Evolutionary conservation across 2,888 invertebrate genomes (phyloP), one percentile per base, ranked within the genome.

Genomic region (Drosophila peninsularis): DNA sequence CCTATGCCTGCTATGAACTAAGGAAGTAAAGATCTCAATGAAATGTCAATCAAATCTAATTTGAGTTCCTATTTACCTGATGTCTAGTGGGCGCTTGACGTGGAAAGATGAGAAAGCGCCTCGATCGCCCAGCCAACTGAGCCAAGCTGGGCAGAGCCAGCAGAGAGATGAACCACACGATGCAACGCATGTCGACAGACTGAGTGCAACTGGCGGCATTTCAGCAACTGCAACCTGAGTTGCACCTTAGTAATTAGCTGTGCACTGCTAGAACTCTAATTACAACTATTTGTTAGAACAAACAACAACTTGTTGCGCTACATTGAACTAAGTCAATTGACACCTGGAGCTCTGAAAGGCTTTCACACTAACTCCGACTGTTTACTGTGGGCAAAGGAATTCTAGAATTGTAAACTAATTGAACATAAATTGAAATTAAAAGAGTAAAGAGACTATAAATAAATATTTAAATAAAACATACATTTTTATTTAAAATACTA

Each of bases 1-100:
- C 91, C 91, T 45, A 91, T 88, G 52, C 91, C 91, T 17, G 80
- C 88, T 75, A 90, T 90, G 21, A 91, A 91, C 91, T 91, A 39
- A 0, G 39, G 55, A 6, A 5, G 11, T 11, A 45, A 4, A 45
- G 2, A 7, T 2, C 4, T 7, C 7, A 10, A 10, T 27, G 5
- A 27, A n/a, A 27, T 10, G 5, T n/a, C 10, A 21, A 7, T 5
- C 5, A 7, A 30, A 2, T 6, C 0, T 14, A 14, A 13, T 6
- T 14, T 3, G 6, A n/a, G 14, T 5, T 14, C 11, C 11, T 6
- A 42, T n/a, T 41, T 66, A 90, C 91, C 82, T 90, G 90, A 81
- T 90, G 79, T 42, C 90, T 78, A 2, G 91, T 90, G 1, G 91
- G 91, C 17, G 91, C 79, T 58, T 89, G 90, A 0, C 88, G 74